These are phyloP conservation scores for Oncorhynchus clarkii DNA, from an alignment of 2,113 vertebrate species.

Conservation along the genomic window DNA sequence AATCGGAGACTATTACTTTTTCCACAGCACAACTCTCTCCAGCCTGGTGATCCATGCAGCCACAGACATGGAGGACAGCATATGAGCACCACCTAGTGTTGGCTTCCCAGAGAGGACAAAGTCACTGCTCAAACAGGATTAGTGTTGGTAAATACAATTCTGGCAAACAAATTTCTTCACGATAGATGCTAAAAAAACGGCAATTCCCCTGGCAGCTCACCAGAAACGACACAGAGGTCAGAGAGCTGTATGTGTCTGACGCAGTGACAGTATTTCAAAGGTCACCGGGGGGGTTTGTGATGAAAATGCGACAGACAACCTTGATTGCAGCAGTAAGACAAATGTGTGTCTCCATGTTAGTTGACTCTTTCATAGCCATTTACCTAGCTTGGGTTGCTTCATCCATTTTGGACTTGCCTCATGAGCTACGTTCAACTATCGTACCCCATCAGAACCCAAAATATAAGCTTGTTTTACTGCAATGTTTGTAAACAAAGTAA, in stretches of 20 bases:
- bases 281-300: slow-evolving; percentile 10
- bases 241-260: slow-evolving; percentile 1
- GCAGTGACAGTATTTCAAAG: slow-evolving; percentile 28
- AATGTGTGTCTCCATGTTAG: slow-evolving; percentile 31
- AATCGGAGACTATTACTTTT: slow-evolving; percentile 57
- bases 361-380: slow-evolving; percentile 51
- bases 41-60: not conserved
- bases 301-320: slow-evolving; percentile 26
- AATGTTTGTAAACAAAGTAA: too few species aligned
- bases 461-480: too few species aligned
- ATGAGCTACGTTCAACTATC: too few species aligned
- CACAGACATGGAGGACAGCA: slow-evolving; percentile 36
- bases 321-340: slow-evolving; percentile 28
- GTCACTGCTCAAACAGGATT: slow-evolving; percentile 10
- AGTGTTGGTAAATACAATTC: slow-evolving; percentile 15
- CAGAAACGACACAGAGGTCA: slow-evolving; percentile 3
- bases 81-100: slow-evolving; percentile 75
- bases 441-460: too few species aligned
- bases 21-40: slow-evolving; percentile 19
- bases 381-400: slow-evolving; percentile 43
- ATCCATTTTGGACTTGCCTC: too few species aligned
- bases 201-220: slow-evolving; percentile 3
- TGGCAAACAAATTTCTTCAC: slow-evolving; percentile 6
- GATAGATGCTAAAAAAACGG: slow-evolving; percentile 20
- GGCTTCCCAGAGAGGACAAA: not conserved